Base-by-base conservation (phyloP, 2,888 invertebrate genomes). In the Perizoma flavofasciatum region DNA sequence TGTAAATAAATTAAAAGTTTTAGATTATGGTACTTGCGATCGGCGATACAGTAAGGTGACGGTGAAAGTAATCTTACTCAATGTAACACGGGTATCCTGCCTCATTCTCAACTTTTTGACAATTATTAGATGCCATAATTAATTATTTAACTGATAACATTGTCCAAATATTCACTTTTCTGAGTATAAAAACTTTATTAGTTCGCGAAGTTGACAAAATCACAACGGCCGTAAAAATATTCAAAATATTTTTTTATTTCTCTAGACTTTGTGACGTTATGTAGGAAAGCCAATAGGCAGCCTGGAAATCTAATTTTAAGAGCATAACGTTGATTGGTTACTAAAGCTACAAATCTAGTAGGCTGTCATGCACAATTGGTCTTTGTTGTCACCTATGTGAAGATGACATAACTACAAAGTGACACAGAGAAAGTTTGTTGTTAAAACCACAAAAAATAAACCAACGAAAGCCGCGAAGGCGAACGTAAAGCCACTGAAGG, bases 61-160 rank as follows among this genome's bases (percentile, higher is more conserved):
- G 57, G 81, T 76, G 81, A 86, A 86, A 86, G 82, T 81, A 52
- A 57, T 83, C 92, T 89, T 83, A 94, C 94, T 93, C 89, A 61
- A 93, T 78, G 74, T 94, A 94, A 80, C 88, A 93, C 6, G 93
- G 92, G 79, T 94, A 94, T 53, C 94, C 94, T 56, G 92, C 89
- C 79, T 94, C 93, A 71, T 93, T 93, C 82, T 94, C 94, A 57
- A 89, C 72, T 82, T 94, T 94, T 73, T 88, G 93, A 93, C 93
- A 94, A 67, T 76, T 79, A 57, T 66, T 79, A 44, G 70, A 65
- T 66, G 77, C 79, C 91, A 90, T 91, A 65, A 0, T 34, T 41
- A 33, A 34, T 39, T 44, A 50, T 0, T 11, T 5, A 33, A 2
- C 8, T 34, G 34, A 5, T 6, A 41, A 5, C 2, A 40, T 46